phyloP scores from a whole-genome alignment of 2,113 vertebrate species.

The Shinisaurus crocodilurus region DNA sequence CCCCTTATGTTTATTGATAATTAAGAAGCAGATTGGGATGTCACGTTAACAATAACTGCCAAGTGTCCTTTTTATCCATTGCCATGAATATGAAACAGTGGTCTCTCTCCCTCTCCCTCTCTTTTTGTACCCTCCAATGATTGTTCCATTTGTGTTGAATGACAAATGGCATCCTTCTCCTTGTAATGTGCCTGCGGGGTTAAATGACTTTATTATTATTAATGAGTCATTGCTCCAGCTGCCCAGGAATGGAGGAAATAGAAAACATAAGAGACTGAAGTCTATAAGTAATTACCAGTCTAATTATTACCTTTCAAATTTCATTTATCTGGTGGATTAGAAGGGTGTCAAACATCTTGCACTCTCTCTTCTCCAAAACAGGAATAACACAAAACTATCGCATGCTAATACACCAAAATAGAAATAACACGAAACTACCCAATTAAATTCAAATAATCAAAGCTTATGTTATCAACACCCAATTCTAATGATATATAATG shows the following conservation, averaged over 20 bases:
- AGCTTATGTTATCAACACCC: constrained; percentile 1
- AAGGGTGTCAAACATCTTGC: constrained; percentile 69
- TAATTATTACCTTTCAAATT: constrained; percentile 87
- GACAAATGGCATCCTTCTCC: constrained; percentile 83
- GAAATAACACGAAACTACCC: neutral
- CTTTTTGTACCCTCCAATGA: constrained; percentile 74
- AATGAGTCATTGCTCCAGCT: constrained; percentile 79
- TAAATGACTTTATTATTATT: constrained; percentile 91
- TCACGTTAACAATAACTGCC: constrained; percentile 65
- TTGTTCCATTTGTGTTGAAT: constrained; percentile 78
- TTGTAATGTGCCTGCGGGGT: constrained; percentile 83
- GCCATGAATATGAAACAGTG: constrained; percentile 78
- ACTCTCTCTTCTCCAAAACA: constrained; percentile 22
- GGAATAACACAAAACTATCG: neutral
- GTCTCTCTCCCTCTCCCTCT: constrained; percentile 33
- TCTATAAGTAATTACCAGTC: constrained; percentile 86
- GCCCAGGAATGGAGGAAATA: constrained; percentile 66
- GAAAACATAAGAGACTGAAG: constrained; percentile 78
- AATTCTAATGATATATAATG: neutral
- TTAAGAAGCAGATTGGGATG: constrained; percentile 74
- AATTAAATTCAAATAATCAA: constrained; percentile 2
- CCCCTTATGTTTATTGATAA: constrained; percentile 73
- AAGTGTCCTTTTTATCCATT: constrained; percentile 67
- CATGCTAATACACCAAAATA: neutral
- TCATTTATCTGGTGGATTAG: constrained; percentile 64